Evolutionary conservation across 2,888 invertebrate species (phyloP).

Genomic region (Liodrosophila aerea): DNA sequence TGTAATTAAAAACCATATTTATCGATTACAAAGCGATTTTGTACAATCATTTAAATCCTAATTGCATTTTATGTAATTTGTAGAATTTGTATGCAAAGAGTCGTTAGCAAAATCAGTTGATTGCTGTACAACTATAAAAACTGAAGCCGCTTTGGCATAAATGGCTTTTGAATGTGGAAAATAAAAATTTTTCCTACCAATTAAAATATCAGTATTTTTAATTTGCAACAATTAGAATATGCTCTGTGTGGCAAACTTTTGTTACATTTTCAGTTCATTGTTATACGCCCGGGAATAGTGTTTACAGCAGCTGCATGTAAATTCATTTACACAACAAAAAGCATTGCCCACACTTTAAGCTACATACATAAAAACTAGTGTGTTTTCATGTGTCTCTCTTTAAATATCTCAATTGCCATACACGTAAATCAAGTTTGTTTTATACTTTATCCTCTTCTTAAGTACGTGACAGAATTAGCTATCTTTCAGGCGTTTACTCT

Average conservation of each 20-base stretch:
- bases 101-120: not conserved
- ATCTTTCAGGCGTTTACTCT: too few species aligned
- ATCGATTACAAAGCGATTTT: too few species aligned
- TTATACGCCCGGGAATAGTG: too few species aligned
- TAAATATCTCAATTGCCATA: too few species aligned
- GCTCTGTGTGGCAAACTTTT: slow-evolving; percentile 20
- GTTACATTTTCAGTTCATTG: not conserved
- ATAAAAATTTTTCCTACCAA: slow-evolving; percentile 33
- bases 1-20: too few species aligned
- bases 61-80: too few species aligned
- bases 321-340: not conserved
- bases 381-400: too few species aligned
- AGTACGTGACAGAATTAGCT: too few species aligned
- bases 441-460: not conserved
- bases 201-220: slow-evolving; percentile 47
- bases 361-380: not conserved
- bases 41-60: too few species aligned
- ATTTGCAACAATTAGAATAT: slow-evolving; percentile 48
- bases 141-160: not conserved
- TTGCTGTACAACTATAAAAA: not conserved
- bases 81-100: not conserved
- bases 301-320: not conserved
- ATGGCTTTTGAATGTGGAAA: not conserved
- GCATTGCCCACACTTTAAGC: slow-evolving; percentile 6
- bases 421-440: slow-evolving; percentile 16